These are phyloP conservation scores for Blastobasis adustella DNA, from an alignment of 2,888 invertebrate species.

Conservation along the genomic window DNA sequence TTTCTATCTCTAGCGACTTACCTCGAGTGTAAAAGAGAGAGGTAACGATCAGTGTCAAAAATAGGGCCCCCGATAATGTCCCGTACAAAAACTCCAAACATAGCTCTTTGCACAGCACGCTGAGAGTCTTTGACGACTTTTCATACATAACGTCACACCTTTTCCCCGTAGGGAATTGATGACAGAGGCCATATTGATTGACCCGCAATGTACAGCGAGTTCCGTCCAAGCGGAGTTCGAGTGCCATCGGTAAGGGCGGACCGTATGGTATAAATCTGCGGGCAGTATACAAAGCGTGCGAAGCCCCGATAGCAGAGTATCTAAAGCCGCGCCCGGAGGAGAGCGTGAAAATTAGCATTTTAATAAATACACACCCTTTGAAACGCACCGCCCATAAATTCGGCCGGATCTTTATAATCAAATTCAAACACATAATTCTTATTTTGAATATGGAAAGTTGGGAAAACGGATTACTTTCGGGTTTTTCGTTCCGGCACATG, in stretches of 20 bases:
- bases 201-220: too few species aligned
- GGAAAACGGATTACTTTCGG: constrained; percentile 22
- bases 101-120: too few species aligned
- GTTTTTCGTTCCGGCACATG: background rate
- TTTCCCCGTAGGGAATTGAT: too few species aligned
- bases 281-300: constrained; percentile 69
- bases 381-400: constrained; percentile 68
- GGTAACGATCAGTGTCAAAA: too few species aligned
- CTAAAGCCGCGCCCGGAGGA: constrained; percentile 58
- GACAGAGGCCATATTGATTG: too few species aligned
- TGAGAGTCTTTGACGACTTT: too few species aligned
- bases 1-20: too few species aligned
- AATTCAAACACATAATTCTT: constrained; percentile 69
- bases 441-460: constrained; percentile 48
- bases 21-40: too few species aligned
- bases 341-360: constrained; percentile 70
- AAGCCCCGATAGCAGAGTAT: constrained; percentile 63
- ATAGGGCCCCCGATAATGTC: too few species aligned
- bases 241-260: constrained; percentile 32
- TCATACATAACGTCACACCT: too few species aligned
- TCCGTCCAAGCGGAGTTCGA: constrained; percentile 20
- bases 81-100: too few species aligned
- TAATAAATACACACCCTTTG: constrained; percentile 75
- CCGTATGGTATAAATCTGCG: constrained; percentile 70
- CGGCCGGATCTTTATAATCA: constrained; percentile 69